phyloP scores from a whole-genome alignment of 2,888 invertebrate species.

The Stenurella melanura region DNA sequence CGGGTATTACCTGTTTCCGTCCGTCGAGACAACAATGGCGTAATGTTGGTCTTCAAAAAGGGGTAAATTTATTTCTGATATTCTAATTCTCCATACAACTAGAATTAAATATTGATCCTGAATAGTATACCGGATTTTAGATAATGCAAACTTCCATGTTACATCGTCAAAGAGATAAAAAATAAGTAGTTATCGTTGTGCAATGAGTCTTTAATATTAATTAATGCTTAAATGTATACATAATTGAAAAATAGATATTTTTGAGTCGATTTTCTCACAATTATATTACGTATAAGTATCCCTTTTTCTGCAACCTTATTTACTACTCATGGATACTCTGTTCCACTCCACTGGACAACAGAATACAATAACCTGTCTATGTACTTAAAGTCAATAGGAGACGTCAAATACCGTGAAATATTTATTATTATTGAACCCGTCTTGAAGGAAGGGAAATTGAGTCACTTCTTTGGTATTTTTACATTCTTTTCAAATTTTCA shows the following conservation, averaged over 20 bases:
- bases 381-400: conserved; percentile 57
- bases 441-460: conserved; percentile 52
- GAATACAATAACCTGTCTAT: conserved; percentile 55
- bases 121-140: too few relatives aligned
- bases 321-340: not conserved
- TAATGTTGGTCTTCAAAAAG: conserved; percentile 19
- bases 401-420: conserved; percentile 55
- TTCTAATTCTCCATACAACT: too few relatives aligned
- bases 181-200: too few relatives aligned
- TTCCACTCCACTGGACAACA: conserved; percentile 31
- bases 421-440: conserved; percentile 51
- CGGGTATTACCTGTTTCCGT: conserved; percentile 59
- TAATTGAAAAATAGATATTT: too few relatives aligned
- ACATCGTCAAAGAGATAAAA: too few relatives aligned
- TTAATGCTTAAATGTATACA: too few relatives aligned
- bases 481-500: conserved; percentile 24
- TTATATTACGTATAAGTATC: not conserved
- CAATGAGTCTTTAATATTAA: too few relatives aligned
- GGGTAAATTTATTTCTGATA: not conserved
- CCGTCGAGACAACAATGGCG: conserved; percentile 48
- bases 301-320: not conserved
- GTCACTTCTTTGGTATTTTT: conserved; percentile 52
- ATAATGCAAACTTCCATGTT: too few relatives aligned
- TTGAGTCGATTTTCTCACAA: not conserved
- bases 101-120: too few relatives aligned